Evolutionary conservation across 2,797 vertebrate genomes (phyloP).

Genomic region (Tragopan temminckii): DNA sequence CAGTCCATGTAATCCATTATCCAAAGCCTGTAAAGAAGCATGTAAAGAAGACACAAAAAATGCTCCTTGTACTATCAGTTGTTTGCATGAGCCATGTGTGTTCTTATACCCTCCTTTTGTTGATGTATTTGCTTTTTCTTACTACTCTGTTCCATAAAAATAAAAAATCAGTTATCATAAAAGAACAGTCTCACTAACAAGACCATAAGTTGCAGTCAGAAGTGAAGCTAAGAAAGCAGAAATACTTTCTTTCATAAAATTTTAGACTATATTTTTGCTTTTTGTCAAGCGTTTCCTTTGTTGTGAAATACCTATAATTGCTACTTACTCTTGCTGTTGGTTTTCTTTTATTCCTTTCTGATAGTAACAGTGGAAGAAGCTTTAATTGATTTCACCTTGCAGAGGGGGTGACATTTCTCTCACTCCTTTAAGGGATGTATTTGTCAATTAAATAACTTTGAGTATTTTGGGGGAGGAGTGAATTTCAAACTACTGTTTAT

Average conservation of each 20-base stretch:
- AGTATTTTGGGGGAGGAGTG: slow-evolving; percentile 53
- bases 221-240: background rate
- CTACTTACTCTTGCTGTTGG: slow-evolving; percentile 14
- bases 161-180: background rate
- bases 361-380: slow-evolving; percentile 27
- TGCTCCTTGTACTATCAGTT: background rate
- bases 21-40: background rate
- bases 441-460: slow-evolving; percentile 64
- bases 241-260: background rate
- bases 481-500: slow-evolving; percentile 38
- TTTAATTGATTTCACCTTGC: slow-evolving; percentile 73
- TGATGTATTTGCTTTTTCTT: background rate
- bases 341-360: slow-evolving; percentile 14
- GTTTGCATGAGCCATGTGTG: background rate
- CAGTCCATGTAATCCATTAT: background rate
- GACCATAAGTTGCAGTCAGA: background rate
- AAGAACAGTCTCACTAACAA: background rate
- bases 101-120: background rate
- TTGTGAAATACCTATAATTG: slow-evolving; percentile 37
- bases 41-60: background rate
- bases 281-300: slow-evolving; percentile 24
- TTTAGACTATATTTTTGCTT: background rate
- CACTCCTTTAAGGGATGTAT: background rate
- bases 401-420: slow-evolving; percentile 30
- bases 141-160: background rate